These are phyloP conservation scores for Heterodera schachtii DNA, from an alignment of 1,140 invertebrate genomes.

Conservation along the genomic window DNA sequence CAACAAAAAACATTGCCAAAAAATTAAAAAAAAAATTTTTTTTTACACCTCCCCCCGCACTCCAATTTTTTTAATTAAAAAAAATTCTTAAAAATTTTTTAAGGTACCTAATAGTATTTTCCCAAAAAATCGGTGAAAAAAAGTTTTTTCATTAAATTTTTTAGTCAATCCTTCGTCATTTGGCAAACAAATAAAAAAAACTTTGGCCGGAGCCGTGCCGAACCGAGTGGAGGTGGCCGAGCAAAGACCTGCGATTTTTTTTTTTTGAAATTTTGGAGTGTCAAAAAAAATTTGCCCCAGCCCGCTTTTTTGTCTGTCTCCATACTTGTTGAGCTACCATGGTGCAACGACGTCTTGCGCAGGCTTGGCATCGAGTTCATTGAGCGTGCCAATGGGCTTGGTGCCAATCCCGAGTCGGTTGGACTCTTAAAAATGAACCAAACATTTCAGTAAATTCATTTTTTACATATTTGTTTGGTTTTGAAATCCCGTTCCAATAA, in stretches of 20 bases:
- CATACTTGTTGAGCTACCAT: conserved; percentile 33
- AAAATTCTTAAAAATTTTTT: no score
- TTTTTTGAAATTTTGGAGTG: neutral
- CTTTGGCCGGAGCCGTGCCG: conserved; percentile 43
- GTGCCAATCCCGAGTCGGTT: conserved; percentile 33
- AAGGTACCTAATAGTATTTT: no score
- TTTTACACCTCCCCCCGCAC: no score
- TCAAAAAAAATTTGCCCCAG: neutral
- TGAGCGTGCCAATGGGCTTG: conserved; percentile 30
- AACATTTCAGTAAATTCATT: no score
- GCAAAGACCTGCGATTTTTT: conserved; percentile 24
- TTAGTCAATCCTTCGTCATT: no score
- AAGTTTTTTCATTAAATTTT: no score
- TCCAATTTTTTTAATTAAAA: no score
- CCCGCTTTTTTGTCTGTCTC: neutral
- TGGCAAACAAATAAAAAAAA: conserved; percentile 5
- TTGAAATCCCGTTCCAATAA: no score
- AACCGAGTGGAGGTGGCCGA: conserved; percentile 33
- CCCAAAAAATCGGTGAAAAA: no score
- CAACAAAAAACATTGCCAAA: no score
- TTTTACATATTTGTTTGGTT: no score
- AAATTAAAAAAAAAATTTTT: no score
- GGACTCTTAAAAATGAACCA: conserved; percentile 27
- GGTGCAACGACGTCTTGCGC: conserved; percentile 24
- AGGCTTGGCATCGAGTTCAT: conserved; percentile 33